Evolutionary conservation across 2,113 vertebrate genomes (phyloP), one percentile per base, ranked within the genome.

Genomic region (Aspiorhynchus laticeps): DNA sequence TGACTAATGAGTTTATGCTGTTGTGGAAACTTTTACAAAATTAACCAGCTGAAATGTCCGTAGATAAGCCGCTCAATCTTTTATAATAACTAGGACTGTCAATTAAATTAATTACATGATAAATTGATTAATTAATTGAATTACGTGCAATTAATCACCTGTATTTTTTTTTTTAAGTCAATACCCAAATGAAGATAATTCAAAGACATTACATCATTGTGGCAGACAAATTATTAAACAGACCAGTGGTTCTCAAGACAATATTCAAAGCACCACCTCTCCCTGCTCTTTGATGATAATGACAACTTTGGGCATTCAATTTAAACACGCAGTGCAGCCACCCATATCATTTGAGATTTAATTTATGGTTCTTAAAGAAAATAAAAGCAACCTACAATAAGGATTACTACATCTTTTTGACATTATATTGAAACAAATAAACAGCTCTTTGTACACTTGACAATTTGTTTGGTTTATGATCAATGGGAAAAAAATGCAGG

Each of bases 251-350:
- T 48, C 24, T 53, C 12, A 78, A 9, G 26, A 78, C 17, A 33
- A 31, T 51, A 31, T 10, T 78, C 17, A 78, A 78, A 78, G 76
- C 76, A 78, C 76, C 26, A 78, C 76, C 76, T 51, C 43, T 78
- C 43, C 76, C 76, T 78, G 46, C 7, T 33, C 73, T 75, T 75
- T 75, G 41, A 75, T 75, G 41, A 75, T 76, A 76, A 76, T 76
- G 74, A 46, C 3, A 6, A 46, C 73, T 75, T 46, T 75, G 73
- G 46, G 74, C 41, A 75, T n/a, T 75, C 14, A 3, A 75, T 46
- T 75, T 75, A 74, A 74, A 74, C 21, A 43, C 11, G 71, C 71
- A 74, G 10, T 14, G 36, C 38, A 46, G 41, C 41, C 73, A 76
- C 74, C 41, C 41, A 28, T 76, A 17, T 76, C 17, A 76, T 76